phyloP scores from a whole-genome alignment of 2,888 invertebrate genomes.

The Balanococcus diminutus region DNA sequence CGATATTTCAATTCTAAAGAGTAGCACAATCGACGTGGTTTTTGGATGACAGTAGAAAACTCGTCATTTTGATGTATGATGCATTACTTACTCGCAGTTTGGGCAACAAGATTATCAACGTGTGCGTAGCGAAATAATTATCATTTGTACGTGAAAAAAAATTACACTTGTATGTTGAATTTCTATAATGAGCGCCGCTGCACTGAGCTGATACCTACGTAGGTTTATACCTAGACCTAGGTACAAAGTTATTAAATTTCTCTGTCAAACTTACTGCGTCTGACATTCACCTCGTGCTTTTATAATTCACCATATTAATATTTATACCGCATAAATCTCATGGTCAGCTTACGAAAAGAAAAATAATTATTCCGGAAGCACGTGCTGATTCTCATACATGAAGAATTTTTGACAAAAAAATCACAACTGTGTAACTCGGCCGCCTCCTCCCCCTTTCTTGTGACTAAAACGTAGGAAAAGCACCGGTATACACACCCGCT shows the following conservation, averaged over 20 bases:
- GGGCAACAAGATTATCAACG: not conserved
- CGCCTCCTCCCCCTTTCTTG: not conserved
- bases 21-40: not conserved
- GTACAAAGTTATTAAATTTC: not conserved
- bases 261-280: not conserved
- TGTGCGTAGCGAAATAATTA: not conserved
- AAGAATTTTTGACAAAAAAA: constrained; percentile 16
- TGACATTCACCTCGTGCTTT: constrained; percentile 4
- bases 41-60: not conserved
- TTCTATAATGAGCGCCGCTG: not conserved
- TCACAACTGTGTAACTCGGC: not conserved
- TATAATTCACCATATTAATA: not conserved
- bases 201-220: not conserved
- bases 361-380: constrained; percentile 28
- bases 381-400: constrained; percentile 22
- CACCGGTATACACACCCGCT: not conserved
- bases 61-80: not conserved
- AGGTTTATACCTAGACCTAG: not conserved
- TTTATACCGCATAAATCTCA: constrained; percentile 34
- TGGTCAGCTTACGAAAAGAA: not conserved
- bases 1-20: not conserved
- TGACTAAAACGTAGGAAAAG: not conserved
- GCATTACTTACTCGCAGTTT: not conserved
- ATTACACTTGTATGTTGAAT: not conserved
- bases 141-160: not conserved